A percentile compares a stretch with the other conserved stretches of the same genome.
phyloP scores from a whole-genome alignment of 2,888 invertebrate species.

The Thysanoteuthis rhombus region DNA sequence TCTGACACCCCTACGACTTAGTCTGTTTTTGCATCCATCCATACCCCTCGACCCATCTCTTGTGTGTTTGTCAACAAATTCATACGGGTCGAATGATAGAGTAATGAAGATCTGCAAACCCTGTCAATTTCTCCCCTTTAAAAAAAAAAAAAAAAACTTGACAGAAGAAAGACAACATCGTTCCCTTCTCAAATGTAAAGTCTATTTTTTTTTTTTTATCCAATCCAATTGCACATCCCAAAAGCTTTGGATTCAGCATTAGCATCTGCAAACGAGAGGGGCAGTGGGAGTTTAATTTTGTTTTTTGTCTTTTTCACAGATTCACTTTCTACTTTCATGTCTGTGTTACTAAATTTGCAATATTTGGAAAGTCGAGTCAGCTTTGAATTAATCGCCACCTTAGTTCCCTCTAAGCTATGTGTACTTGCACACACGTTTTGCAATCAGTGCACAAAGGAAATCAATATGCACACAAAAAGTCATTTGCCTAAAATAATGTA shows the following conservation, averaged over 20 bases:
- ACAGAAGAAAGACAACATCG: background rate
- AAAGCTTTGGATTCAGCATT: background rate
- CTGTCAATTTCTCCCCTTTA: background rate
- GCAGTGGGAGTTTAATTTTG: too few relatives aligned
- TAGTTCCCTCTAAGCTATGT: too few relatives aligned
- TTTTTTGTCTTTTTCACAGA: too few relatives aligned
- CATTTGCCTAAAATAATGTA: too few relatives aligned
- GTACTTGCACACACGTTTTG: too few relatives aligned
- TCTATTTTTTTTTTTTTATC: background rate
- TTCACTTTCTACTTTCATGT: too few relatives aligned
- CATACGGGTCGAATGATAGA: background rate
- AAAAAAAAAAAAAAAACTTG: background rate
- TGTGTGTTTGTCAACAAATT: slow-evolving; percentile 12
- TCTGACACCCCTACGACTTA: background rate
- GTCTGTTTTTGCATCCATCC: background rate
- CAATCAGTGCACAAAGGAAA: too few relatives aligned
- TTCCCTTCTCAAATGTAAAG: background rate
- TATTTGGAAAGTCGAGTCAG: too few relatives aligned
- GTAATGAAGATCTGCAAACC: background rate
- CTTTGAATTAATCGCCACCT: too few relatives aligned
- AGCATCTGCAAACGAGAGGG: too few relatives aligned
- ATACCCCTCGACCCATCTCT: background rate
- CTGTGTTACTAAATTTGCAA: too few relatives aligned
- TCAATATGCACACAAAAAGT: too few relatives aligned
- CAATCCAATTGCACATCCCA: background rate